A percentile compares a stretch with the other conserved stretches of the same genome.
Evolutionary conservation across 2,797 vertebrate genomes (phyloP).

Genomic region (Xiphophorus birchmanni): DNA sequence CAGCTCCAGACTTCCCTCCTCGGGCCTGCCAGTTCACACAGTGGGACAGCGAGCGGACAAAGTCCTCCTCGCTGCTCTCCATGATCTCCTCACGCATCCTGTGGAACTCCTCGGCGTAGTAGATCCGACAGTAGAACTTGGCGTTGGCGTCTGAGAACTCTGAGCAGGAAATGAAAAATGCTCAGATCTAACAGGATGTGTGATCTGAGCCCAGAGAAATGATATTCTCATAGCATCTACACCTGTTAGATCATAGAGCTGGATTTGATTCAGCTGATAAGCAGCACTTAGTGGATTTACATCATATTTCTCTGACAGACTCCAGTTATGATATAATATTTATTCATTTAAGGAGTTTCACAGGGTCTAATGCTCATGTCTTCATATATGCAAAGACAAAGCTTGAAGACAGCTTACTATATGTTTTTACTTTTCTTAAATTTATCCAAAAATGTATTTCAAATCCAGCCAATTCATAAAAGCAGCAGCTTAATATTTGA

Average conservation of each 20-base stretch:
- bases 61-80: conserved; percentile 95
- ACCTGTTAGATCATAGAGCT: neutral
- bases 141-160: conserved; percentile 97
- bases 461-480: neutral
- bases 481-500: neutral
- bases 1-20: conserved; percentile 96
- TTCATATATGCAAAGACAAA: neutral
- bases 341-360: neutral
- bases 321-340: neutral
- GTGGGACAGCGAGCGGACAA: conserved; percentile 94
- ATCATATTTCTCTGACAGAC: neutral
- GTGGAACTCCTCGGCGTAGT: conserved; percentile 97
- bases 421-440: neutral
- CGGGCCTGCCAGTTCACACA: conserved; percentile 98
- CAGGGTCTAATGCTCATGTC: neutral
- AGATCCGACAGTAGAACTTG: conserved; percentile 98
- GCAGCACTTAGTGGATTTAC: neutral
- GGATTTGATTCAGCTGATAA: neutral
- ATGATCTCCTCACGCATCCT: conserved; percentile 95
- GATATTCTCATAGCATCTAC: neutral
- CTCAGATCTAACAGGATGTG: neutral
- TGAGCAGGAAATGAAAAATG: conserved; percentile 44
- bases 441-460: neutral
- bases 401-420: neutral
- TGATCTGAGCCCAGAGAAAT: neutral